Evolutionary conservation across 2,888 invertebrate genomes (phyloP).

Genomic region (Cephus nigrinus): DNA sequence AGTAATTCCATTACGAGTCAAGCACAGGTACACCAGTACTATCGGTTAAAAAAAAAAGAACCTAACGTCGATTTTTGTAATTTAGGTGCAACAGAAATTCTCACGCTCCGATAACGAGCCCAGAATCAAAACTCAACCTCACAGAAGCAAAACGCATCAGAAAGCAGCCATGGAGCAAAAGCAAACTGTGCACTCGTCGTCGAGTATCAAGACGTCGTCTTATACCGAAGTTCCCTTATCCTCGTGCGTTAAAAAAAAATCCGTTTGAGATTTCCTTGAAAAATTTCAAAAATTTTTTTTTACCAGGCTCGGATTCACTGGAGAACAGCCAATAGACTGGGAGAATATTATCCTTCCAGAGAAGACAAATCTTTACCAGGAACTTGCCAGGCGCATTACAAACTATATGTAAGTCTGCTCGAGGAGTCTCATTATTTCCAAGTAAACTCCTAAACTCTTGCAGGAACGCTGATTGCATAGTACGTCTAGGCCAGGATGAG

Average conservation of each 20-base stretch:
- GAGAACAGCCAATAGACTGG: conserved; percentile 74
- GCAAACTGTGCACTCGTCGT: conserved; percentile 25
- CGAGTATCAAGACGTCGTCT: conserved; percentile 23
- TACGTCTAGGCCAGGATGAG: conserved; percentile 75
- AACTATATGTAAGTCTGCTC: conserved; percentile 72
- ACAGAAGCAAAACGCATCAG: conserved; percentile 33
- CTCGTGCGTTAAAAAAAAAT: conserved; percentile 44
- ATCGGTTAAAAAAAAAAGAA: neutral
- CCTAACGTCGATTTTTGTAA: neutral
- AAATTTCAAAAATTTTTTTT: neutral
- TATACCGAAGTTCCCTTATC: conserved; percentile 55
- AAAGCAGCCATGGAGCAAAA: conserved; percentile 44
- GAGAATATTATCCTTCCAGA: conserved; percentile 73
- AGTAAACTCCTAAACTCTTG: conserved; percentile 31
- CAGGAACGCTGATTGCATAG: conserved; percentile 77
- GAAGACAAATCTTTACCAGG: conserved; percentile 76
- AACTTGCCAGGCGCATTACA: conserved; percentile 74
- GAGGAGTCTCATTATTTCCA: neutral
- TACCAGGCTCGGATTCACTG: conserved; percentile 70
- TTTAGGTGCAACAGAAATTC: conserved; percentile 37
- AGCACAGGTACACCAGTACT: conserved; percentile 28
- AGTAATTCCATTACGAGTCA: conserved; percentile 47
- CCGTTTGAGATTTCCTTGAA: neutral
- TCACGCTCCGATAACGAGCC: conserved; percentile 33
- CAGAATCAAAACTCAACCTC: conserved; percentile 48